phyloP scores from a whole-genome alignment of 2,113 vertebrate species.

The Dromaius novaehollandiae region DNA sequence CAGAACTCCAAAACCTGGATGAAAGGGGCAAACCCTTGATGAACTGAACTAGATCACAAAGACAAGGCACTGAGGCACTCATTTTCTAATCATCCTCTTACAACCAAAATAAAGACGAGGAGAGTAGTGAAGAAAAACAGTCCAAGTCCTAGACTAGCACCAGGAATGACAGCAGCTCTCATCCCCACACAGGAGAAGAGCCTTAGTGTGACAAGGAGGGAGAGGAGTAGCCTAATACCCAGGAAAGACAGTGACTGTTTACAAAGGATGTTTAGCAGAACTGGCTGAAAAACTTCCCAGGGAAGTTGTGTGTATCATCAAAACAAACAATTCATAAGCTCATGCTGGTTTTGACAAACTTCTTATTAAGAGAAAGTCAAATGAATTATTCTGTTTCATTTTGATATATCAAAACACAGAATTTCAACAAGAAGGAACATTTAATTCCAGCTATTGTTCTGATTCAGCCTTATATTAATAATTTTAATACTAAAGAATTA shows the following conservation, averaged over 20 bases:
- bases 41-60: background rate
- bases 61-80: background rate
- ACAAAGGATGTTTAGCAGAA: background rate
- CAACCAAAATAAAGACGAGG: background rate
- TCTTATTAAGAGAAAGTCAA: background rate
- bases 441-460: background rate
- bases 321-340: conserved; percentile 13
- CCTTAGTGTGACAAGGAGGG: background rate
- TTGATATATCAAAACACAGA: background rate
- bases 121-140: background rate
- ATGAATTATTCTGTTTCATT: background rate
- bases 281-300: background rate
- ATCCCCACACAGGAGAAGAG: background rate
- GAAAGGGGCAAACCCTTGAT: background rate
- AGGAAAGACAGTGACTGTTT: background rate
- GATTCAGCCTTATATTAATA: background rate
- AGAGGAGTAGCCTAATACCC: background rate
- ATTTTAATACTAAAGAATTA: background rate
- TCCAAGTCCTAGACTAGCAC: background rate
- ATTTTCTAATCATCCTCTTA: background rate
- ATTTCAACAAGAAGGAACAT: background rate
- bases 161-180: background rate
- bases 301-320: background rate
- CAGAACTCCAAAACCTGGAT: background rate
- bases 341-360: background rate